Conservation (phyloP, 2,797 vertebrate genomes). For the Anniella stebbinsi region DNA sequence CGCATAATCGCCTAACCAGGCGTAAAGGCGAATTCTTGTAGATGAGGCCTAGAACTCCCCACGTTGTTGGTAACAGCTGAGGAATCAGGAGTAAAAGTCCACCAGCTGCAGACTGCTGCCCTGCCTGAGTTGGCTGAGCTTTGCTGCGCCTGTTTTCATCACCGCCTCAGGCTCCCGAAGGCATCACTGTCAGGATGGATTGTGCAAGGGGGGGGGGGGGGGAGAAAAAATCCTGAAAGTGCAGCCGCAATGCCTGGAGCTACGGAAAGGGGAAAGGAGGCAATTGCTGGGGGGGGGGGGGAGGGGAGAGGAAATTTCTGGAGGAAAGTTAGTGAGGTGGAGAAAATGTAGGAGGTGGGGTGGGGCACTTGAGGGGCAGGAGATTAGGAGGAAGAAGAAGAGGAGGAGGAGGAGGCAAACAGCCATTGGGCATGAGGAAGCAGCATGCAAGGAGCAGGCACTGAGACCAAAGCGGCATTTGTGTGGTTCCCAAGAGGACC, state of each 20-base stretch:
- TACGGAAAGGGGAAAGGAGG: too few species aligned
- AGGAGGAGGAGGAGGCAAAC: too few species aligned
- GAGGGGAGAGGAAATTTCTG: not conserved
- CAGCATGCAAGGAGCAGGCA: not conserved
- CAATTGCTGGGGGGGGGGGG: not conserved
- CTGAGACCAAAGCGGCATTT: not conserved
- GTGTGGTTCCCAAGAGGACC: not conserved
- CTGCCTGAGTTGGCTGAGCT: not conserved
- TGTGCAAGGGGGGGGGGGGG: not conserved
- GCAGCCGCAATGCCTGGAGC: not conserved
- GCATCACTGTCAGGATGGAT: not conserved
- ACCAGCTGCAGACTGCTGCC: not conserved
- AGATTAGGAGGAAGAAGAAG: not conserved
- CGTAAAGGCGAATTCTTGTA: too few species aligned
- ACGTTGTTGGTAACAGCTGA: not conserved
- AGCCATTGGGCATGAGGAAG: not conserved
- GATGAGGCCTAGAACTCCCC: too few species aligned
- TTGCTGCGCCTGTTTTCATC: not conserved
- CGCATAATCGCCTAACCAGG: too few species aligned
- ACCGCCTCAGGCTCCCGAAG: not conserved
- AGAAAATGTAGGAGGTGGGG: not conserved
- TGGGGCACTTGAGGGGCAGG: too few species aligned
- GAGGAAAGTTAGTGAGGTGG: not conserved
- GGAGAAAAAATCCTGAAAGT: not conserved
- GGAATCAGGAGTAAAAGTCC: not conserved